phyloP scores from a whole-genome alignment of 2,888 invertebrate species.

The Latrodectus elegans region DNA sequence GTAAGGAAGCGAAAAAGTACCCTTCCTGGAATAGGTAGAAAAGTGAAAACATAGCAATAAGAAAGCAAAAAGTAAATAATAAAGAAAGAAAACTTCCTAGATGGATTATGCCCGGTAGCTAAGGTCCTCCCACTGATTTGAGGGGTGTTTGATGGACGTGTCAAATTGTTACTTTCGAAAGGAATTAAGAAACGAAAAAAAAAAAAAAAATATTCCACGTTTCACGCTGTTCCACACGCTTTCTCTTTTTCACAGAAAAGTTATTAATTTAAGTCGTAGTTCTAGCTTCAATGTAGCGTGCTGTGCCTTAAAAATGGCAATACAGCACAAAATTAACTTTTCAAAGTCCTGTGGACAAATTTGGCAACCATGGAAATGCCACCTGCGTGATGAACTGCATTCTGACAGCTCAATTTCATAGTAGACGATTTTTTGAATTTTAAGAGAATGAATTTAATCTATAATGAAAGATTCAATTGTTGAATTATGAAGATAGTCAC shows the following conservation, averaged over 20 bases:
- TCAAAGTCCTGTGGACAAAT: constrained; percentile 12
- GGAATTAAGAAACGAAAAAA: constrained; percentile 30
- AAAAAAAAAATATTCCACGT: too few relatives aligned
- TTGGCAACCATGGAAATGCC: not conserved
- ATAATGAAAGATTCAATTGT: too few relatives aligned
- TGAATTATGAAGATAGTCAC: too few relatives aligned
- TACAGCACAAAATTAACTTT: constrained; percentile 43
- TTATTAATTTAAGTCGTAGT: constrained; percentile 40
- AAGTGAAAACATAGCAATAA: constrained; percentile 33
- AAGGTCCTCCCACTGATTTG: constrained; percentile 21
- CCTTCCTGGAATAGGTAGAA: constrained; percentile 26
- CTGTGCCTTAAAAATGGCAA: constrained; percentile 29
- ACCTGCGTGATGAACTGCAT: constrained; percentile 3
- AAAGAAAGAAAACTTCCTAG: constrained; percentile 22
- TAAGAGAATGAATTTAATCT: too few relatives aligned
- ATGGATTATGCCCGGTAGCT: constrained; percentile 56
- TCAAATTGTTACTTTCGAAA: constrained; percentile 61
- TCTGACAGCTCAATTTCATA: not conserved
- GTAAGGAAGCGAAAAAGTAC: constrained; percentile 2
- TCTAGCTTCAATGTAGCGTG: constrained; percentile 27
- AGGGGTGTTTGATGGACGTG: constrained; percentile 44
- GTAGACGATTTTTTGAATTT: too few relatives aligned
- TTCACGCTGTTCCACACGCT: constrained; percentile 7
- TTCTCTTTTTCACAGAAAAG: constrained; percentile 26
- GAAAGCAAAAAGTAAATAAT: constrained; percentile 33